phyloP scores from a whole-genome alignment of 2,888 invertebrate species.

The Euzetes globulus region DNA sequence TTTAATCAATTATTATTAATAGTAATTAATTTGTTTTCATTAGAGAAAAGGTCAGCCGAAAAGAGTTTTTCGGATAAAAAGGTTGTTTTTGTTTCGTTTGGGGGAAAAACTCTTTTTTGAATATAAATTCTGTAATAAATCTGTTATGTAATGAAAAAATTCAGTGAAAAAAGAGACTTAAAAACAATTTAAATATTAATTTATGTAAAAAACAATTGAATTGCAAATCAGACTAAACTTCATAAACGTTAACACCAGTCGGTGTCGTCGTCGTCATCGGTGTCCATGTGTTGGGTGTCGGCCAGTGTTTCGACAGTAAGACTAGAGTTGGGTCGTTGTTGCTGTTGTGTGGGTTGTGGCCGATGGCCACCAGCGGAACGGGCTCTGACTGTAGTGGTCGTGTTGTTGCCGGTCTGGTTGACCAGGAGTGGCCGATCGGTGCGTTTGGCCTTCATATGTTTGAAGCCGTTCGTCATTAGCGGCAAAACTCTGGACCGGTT shows the following conservation, averaged over 20 bases:
- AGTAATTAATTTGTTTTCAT: too few relatives aligned
- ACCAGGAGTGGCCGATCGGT: not conserved
- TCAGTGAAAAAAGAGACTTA: not conserved
- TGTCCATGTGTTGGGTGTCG: not conserved
- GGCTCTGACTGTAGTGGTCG: not conserved
- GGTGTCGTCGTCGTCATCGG: slow-evolving; percentile 21
- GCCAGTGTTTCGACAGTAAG: not conserved
- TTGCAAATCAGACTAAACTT: not conserved
- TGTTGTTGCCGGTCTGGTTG: not conserved
- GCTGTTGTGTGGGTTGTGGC: not conserved
- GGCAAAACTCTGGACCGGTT: slow-evolving; percentile 16
- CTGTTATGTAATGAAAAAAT: too few relatives aligned
- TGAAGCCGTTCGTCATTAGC: slow-evolving; percentile 2
- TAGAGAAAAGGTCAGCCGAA: too few relatives aligned
- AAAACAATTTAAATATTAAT: not conserved
- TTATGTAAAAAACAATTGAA: not conserved
- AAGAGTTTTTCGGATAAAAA: too few relatives aligned
- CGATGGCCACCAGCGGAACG: not conserved
- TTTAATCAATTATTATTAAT: too few relatives aligned
- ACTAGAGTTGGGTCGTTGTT: slow-evolving; percentile 17
- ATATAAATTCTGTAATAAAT: too few relatives aligned
- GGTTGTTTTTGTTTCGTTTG: too few relatives aligned
- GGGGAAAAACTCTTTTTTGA: too few relatives aligned
- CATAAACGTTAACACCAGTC: slow-evolving; percentile 15
- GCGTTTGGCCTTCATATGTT: not conserved